A percentile compares a stretch with the other conserved stretches of the same genome.
These are phyloP conservation scores for Monodelphis domestica DNA, from an alignment of 2,797 vertebrate species.

Conservation along the genomic window DNA sequence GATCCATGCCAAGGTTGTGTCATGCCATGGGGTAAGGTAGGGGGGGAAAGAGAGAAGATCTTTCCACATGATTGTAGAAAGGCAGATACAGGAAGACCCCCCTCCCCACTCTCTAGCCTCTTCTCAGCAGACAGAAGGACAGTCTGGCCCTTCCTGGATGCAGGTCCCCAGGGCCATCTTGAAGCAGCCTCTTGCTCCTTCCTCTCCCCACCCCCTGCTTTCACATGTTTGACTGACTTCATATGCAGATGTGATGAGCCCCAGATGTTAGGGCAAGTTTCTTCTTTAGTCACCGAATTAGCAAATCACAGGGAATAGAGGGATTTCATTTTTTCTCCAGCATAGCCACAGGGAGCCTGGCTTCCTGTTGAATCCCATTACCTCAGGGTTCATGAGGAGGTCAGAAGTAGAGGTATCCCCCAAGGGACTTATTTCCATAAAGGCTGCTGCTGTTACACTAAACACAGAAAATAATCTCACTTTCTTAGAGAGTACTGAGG, in stretches of 20 bases:
- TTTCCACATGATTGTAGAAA: neutral
- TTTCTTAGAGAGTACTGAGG: neutral
- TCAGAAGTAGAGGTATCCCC: conserved; percentile 13
- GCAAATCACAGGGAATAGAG: conserved; percentile 52
- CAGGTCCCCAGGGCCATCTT: neutral
- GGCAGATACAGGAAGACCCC: neutral
- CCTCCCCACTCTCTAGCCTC: neutral
- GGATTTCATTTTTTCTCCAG: neutral
- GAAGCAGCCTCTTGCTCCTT: neutral
- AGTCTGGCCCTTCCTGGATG: neutral
- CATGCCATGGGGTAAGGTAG: neutral
- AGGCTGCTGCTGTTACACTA: neutral
- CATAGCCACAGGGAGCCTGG: neutral
- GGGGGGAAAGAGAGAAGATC: neutral
- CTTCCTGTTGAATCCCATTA: conserved; percentile 3
- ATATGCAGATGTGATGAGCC: conserved; percentile 8
- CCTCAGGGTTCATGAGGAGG: conserved; percentile 49
- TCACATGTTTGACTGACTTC: conserved; percentile 16
- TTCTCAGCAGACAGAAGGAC: neutral
- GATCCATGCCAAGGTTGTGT: neutral
- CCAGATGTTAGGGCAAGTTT: conserved; percentile 48
- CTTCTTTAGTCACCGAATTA: conserved; percentile 51
- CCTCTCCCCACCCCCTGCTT: neutral
- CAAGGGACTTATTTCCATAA: neutral
- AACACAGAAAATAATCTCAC: neutral